Base-by-base conservation (phyloP, 2,888 invertebrate species). In the Torymus tubicola region DNA sequence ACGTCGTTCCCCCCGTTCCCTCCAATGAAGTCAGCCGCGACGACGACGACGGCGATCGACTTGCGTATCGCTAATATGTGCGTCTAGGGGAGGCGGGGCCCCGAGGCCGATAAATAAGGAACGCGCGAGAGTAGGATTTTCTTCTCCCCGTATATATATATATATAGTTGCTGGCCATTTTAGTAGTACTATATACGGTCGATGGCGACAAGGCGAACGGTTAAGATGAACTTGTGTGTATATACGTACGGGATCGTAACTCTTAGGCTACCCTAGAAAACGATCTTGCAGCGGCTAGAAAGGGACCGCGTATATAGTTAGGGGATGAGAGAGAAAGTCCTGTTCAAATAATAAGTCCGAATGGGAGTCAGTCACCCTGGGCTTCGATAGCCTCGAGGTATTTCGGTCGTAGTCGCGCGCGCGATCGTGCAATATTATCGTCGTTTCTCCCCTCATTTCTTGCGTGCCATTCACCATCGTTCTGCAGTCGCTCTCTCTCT, bases 321-420 rank as follows among this genome's bases (percentile, higher is more conserved):
- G 12, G 69, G 14, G 74, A 57, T 64, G 31, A 55, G 21, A 55
- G 50, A 61, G 53, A 18, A 70, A 76, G 72, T 65, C 84, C 85
- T 86, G 86, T 86, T 86, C 87, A 88, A 87, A 88, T 87, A 87
- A 87, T 87, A 88, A 87, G 86, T 87, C 85, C 84, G 84, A 87
- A 86, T 87, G 84, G 72, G 68, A 81, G 73, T 81, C 81, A 81
- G 69, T 81, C 74, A 74, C 78, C 73, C 74, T 70, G 73, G 5
- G n/a, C 63, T 63, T 57, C 75, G 31, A 60, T 64, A 31, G 78
- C 81, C 76, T 24, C 80, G 64, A 77, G 78, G 68, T 67, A 80
- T 71, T 67, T 80, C 61, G 67, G 65, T 53, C 61, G 61, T 42
- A 21, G 65, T 77, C 71, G 52, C 57, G 50, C 69, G 52, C n/a